phyloP scores from a whole-genome alignment of 2,113 vertebrate species.

The Nothoprocta pentlandii region DNA sequence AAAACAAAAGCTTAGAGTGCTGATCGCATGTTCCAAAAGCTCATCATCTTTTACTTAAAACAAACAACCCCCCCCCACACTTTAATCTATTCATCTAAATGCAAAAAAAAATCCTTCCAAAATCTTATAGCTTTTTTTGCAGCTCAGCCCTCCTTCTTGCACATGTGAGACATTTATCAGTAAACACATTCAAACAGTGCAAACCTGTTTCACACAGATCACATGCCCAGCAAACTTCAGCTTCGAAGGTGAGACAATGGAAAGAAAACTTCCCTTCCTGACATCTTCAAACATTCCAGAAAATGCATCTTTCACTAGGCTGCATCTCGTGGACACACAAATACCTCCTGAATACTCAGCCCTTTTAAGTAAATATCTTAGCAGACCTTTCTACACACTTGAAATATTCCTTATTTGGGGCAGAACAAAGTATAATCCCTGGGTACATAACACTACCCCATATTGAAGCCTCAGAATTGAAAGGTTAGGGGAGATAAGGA shows the following conservation, averaged over 20 bases:
- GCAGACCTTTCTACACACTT: background rate
- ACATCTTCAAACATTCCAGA: background rate
- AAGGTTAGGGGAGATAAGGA: background rate
- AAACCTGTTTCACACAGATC: background rate
- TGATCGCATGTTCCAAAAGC: background rate
- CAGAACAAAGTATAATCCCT: background rate
- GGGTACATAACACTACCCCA: background rate
- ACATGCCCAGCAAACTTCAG: background rate
- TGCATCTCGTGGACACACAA: background rate
- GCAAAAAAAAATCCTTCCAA: background rate
- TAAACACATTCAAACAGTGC: background rate
- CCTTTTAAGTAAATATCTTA: background rate
- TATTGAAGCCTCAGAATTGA: background rate
- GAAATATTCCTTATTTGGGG: background rate
- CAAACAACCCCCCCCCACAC: background rate
- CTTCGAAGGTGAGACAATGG: background rate
- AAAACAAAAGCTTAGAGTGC: background rate
- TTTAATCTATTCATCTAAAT: background rate
- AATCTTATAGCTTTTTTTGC: background rate
- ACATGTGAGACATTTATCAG: background rate
- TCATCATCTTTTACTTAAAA: background rate
- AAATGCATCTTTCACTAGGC: background rate
- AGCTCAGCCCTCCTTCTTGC: background rate
- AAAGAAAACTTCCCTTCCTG: background rate
- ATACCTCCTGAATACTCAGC: background rate